These are phyloP conservation scores for Poeciliopsis gracilis DNA, from an alignment of 2,797 vertebrate species.

Conservation along the genomic window DNA sequence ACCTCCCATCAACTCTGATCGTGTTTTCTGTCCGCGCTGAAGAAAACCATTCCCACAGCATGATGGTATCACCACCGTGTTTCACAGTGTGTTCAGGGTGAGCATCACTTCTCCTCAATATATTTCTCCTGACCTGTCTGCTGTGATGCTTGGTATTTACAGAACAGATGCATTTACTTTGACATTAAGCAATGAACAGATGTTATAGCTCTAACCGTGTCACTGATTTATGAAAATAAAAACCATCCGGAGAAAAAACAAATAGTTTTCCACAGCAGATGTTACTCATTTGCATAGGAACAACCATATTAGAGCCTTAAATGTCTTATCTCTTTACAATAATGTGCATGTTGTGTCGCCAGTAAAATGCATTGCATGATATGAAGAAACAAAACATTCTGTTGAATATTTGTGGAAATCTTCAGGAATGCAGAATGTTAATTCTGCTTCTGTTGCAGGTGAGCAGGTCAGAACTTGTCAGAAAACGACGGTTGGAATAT, in stretches of 20 bases:
- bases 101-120: not conserved
- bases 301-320: not conserved
- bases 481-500: not conserved
- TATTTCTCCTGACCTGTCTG: not conserved
- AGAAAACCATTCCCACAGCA: not conserved
- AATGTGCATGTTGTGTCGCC: not conserved
- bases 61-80: not conserved
- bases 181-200: not conserved
- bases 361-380: not conserved
- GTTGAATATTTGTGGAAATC: not conserved
- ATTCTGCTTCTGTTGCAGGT: not conserved
- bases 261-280: not conserved
- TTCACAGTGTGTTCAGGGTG: not conserved
- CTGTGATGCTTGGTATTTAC: not conserved
- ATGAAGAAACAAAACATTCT: not conserved
- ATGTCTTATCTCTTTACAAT: not conserved
- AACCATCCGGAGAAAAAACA: not conserved
- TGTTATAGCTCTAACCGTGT: not conserved
- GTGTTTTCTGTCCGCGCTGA: not conserved
- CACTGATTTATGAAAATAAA: not conserved
- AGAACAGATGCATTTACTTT: not conserved
- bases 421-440: not conserved
- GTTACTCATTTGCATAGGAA: not conserved
- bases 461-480: not conserved
- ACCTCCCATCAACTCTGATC: not conserved